Evolutionary conservation across 1,140 invertebrate genomes (phyloP).

Genomic region (silkworm (Bombyx mori)): ASM3026992v2 NC_085107.1:6874001-6874500

Average conservation of each 20-base stretch:
- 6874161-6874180: constrained; percentile 32
- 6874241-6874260: constrained; percentile 36
- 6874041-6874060: background rate
- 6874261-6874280: constrained; percentile 61
- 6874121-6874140: constrained; percentile 45
- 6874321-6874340: constrained; percentile 14
- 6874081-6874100: background rate
- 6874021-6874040: no score
- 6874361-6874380: no score
- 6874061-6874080: background rate
- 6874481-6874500: no score
- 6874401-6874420: no score
- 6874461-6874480: no score
- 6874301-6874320: constrained; percentile 41
- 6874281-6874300: constrained; percentile 37
- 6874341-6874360: no score
- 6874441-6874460: no score
- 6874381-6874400: no score
- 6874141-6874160: constrained; percentile 36
- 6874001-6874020: no score
- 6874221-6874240: constrained; percentile 37
- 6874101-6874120: constrained; percentile 32
- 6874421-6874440: no score
- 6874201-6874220: constrained; percentile 28
- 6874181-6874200: constrained; percentile 51